These are phyloP conservation scores for Echeneis naucrates DNA, from an alignment of 2,797 vertebrate species.

Conservation along the genomic window DNA sequence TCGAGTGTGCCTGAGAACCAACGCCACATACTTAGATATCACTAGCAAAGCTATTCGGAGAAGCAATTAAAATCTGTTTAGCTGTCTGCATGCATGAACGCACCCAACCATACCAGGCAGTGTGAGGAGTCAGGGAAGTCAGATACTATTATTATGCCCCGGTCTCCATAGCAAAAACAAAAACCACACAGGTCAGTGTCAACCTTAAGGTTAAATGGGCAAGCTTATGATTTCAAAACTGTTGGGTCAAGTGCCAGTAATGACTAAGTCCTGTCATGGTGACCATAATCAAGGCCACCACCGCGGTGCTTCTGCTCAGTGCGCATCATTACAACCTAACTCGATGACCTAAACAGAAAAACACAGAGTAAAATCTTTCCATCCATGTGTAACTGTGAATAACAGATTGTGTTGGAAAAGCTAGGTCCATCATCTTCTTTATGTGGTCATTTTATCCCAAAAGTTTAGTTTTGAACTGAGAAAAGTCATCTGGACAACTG, in stretches of 20 bases:
- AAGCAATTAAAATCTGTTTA: constrained; percentile 83
- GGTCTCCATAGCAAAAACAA: constrained; percentile 68
- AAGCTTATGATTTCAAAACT: constrained; percentile 52
- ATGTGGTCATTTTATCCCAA: too few species aligned
- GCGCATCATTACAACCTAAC: constrained; percentile 1
- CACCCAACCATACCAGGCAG: constrained; percentile 66
- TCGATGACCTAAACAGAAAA: not conserved
- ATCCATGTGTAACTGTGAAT: not conserved
- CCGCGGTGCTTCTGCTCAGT: not conserved
- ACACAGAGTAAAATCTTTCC: not conserved
- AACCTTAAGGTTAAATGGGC: constrained; percentile 52
- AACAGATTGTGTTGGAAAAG: not conserved
- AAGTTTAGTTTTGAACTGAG: too few species aligned
- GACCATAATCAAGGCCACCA: constrained; percentile 13
- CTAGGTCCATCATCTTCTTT: not conserved
- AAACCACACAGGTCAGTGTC: constrained; percentile 63
- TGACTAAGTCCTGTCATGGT: constrained; percentile 22
- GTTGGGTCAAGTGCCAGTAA: constrained; percentile 28
- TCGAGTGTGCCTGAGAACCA: constrained; percentile 63
- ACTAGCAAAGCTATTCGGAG: constrained; percentile 79
- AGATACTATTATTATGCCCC: constrained; percentile 79
- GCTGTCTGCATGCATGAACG: constrained; percentile 71
- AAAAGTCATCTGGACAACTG: too few species aligned
- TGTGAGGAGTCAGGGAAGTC: constrained; percentile 71
- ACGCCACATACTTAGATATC: constrained; percentile 77